These are phyloP conservation scores for Rotaria sp. DNA, from an alignment of 2,888 invertebrate species.

Conservation along the genomic window DNA sequence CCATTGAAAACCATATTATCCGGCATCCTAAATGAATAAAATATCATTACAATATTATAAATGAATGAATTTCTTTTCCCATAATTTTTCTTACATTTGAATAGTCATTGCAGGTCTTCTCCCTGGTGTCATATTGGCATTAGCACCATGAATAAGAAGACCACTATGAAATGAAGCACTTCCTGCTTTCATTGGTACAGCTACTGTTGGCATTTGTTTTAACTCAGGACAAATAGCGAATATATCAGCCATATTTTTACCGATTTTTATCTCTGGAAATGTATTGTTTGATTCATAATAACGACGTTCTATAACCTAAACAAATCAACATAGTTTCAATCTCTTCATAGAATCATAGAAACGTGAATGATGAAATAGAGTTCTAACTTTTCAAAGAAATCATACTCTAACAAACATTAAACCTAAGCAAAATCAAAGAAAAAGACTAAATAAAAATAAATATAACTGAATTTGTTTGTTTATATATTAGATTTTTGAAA, in stretches of 20 bases:
- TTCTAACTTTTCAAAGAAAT: too few species aligned
- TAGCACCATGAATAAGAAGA: not conserved
- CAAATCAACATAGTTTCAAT: too few species aligned
- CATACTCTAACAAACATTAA: too few species aligned
- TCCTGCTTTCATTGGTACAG: not conserved
- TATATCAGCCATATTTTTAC: not conserved
- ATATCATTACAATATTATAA: too few species aligned
- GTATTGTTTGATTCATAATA: not conserved
- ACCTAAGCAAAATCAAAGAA: too few species aligned
- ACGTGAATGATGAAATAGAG: too few species aligned
- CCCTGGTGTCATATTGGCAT: not conserved
- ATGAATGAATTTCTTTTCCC: too few species aligned
- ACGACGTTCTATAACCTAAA: not conserved
- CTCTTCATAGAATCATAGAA: too few species aligned
- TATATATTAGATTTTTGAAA: too few species aligned
- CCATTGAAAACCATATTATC: not conserved
- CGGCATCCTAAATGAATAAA: not conserved
- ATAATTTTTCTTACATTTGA: not conserved
- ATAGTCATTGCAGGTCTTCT: not conserved
- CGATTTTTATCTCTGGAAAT: not conserved
- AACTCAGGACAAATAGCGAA: not conserved
- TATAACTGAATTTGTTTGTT: too few species aligned
- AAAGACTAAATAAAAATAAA: too few species aligned
- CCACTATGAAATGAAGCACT: not conserved
- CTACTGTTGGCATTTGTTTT: not conserved